Base-by-base conservation (phyloP, 1,140 invertebrate genomes). In the Monochamus saltuarius region DNA sequence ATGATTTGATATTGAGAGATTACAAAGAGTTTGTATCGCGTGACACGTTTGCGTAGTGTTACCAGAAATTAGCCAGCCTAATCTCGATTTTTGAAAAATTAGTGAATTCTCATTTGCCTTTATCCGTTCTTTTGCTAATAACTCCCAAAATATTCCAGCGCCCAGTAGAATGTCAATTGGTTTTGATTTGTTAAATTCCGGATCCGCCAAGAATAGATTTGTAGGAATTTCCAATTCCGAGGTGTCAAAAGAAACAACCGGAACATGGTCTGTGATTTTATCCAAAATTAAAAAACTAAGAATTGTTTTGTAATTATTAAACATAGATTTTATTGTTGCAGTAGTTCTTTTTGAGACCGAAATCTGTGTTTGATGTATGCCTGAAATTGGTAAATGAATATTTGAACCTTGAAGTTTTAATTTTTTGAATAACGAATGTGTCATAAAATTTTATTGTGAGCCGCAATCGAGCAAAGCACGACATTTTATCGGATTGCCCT, bases 121-220 rank as follows among this genome's bases (percentile, higher is more conserved):
- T 9, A 62, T 45, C 45, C 57, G 22, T 2, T 37, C 55, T n/a
- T 10, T 42, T 47, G 10, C 14, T 29, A 62, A 43, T 4, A 19
- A 43, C 35, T 16, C 19, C 8, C 14, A 62, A 57, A 62, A 62
- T 56, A 35, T 19, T 43, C 36, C 46, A 10, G 38, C 37, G 0
- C 59, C 53, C 4, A 56, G 11, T 43, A 61, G 22, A 16, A 74
- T 37, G 51, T 75, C 63, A 29, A 74, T 67, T 1, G 40, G 40
- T 34, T 47, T 53, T 1, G 62, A 61, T 29, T 14, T 36, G 37
- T 67, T 22, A 59, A 73, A 74, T 7, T 66, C 13, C n/a, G 69
- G 60, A 59, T 73, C 72, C 7, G 68, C 69, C 7, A 74, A 59
- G 36, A 53, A 43, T 17, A 74, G 55, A 36, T 69, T 38, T 13